phyloP scores from a whole-genome alignment of 2,888 invertebrate species.

The Loripinus fragilis region DNA sequence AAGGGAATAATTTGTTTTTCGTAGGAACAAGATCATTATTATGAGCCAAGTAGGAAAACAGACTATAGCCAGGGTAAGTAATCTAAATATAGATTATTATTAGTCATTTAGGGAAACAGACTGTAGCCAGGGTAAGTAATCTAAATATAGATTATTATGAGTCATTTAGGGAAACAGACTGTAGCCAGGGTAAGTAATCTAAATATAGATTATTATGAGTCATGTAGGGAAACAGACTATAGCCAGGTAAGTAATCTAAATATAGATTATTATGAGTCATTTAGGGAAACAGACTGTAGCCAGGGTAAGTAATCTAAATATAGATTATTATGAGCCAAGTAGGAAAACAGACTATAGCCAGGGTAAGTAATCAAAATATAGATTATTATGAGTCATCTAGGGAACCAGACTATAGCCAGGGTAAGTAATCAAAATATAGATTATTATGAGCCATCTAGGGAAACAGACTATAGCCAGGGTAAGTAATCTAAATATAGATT shows the following conservation, averaged over 20 bases:
- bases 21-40: slow-evolving; percentile 82
- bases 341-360: slow-evolving; percentile 81
- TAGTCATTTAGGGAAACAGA: too few species aligned
- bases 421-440: slow-evolving; percentile 75
- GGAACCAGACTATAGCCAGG: slow-evolving; percentile 82
- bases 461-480: slow-evolving; percentile 82
- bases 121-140: slow-evolving; percentile 80
- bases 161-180: too few species aligned
- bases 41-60: slow-evolving; percentile 83
- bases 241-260: too few species aligned
- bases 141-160: not conserved
- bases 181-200: too few species aligned
- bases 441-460: slow-evolving; percentile 82
- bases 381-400: too few species aligned
- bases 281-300: slow-evolving; percentile 82
- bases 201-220: too few species aligned
- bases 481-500: slow-evolving; percentile 60
- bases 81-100: not conserved
- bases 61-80: slow-evolving; percentile 81
- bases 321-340: not conserved
- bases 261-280: too few species aligned
- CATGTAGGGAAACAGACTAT: too few species aligned
- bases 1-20: slow-evolving; percentile 32
- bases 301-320: slow-evolving; percentile 80
- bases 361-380: slow-evolving; percentile 77